Evolutionary conservation across 2,797 vertebrate genomes (phyloP), one percentile per base, ranked within the genome.

Genomic region (Coreius guichenoti): DNA sequence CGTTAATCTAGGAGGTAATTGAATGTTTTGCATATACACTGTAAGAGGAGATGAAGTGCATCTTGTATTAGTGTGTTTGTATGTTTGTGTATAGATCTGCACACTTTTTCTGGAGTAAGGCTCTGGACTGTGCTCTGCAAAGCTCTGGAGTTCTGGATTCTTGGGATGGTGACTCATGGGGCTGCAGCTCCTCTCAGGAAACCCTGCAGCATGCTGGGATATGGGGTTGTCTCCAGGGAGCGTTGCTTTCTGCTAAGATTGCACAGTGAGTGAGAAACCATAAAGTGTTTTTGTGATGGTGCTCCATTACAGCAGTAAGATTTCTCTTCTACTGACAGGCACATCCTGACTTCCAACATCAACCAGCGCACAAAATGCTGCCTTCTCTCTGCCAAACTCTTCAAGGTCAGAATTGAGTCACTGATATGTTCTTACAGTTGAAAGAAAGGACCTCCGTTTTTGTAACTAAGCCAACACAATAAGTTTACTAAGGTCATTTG

Each of bases 201-300:
- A 94, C 96, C 82, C 91, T 99, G 86, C 95, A 92, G 89, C 94
- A 92, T 87, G 94, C 95, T 90, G 98, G 98, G 83, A 90, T 96
- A 85, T 98, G 98, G 97, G 97, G 97, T 17, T 99, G 98, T 93
- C 93, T 99, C 65, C 97, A 96, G 90, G 97, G 96, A 86, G 98
- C 97, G 6, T 91, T 95, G 84, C 93, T 99, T 89, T 92, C 96
- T 36, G 96, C 97, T 80, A 99, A 99, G 91, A 98, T 98, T 90
- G 97, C 98, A 73, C 97, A 97, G 98, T 99, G 93, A 91, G 98
- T 96, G 45, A 78, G 43, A 85, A 65, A 23, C 61, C 56, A 75
- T 88, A 49, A 26, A 17, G 14, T 21, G 29, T 36, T 73, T 63
- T 54, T 68, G 36, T 67, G 26, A 26, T 26, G 14, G 76, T 23